These are phyloP conservation scores for Lutjanus argentimaculatus DNA, from an alignment of 2,797 vertebrate species.

Conservation along the genomic window DNA sequence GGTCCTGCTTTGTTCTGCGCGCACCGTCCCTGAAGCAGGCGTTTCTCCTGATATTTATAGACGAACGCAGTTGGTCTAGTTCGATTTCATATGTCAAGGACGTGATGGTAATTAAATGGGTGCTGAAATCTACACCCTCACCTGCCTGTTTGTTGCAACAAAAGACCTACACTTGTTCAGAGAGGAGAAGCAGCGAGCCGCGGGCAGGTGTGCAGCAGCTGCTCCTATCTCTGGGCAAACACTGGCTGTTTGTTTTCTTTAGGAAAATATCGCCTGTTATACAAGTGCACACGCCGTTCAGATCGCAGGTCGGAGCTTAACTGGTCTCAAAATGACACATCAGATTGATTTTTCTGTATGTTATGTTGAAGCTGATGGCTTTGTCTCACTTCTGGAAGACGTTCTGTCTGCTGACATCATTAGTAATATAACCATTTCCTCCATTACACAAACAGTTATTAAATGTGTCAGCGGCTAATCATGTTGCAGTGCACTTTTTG, in stretches of 20 bases:
- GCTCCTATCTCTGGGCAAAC: slow-evolving; percentile 90
- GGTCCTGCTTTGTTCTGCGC: neutral
- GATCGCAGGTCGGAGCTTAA: slow-evolving; percentile 68
- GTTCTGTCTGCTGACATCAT: neutral
- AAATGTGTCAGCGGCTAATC: neutral
- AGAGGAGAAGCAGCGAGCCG: slow-evolving; percentile 61
- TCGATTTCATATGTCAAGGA: slow-evolving; percentile 54
- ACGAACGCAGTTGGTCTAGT: slow-evolving; percentile 14
- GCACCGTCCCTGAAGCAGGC: neutral
- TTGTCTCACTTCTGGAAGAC: slow-evolving; percentile 12
- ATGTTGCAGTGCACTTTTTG: slow-evolving; percentile 2
- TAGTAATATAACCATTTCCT: neutral
- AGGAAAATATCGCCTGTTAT: slow-evolving; percentile 82
- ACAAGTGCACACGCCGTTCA: slow-evolving; percentile 75
- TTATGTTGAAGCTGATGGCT: neutral
- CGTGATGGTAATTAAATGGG: slow-evolving; percentile 64
- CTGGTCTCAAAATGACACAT: slow-evolving; percentile 69
- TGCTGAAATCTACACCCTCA: slow-evolving; percentile 74
- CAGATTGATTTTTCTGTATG: slow-evolving; percentile 52
- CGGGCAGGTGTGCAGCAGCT: slow-evolving; percentile 92
- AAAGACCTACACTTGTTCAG: slow-evolving; percentile 69
- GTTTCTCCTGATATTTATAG: slow-evolving; percentile 32
- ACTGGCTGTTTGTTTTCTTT: slow-evolving; percentile 87
- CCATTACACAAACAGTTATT: neutral
- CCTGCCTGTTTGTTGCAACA: slow-evolving; percentile 76